Evolutionary conservation across 2,888 invertebrate species (phyloP).

Genomic region (Uloborus plumipes): DNA sequence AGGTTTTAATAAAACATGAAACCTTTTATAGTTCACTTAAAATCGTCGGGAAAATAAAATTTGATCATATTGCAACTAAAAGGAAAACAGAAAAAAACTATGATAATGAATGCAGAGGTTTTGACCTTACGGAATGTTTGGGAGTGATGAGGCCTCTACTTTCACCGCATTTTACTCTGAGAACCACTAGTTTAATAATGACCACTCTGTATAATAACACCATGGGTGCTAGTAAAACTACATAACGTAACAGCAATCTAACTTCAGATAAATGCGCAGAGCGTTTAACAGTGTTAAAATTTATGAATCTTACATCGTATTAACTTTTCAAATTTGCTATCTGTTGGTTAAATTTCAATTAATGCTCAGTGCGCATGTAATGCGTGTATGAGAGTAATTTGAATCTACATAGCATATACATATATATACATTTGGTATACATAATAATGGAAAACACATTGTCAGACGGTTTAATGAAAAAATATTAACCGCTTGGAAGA

Average conservation of each 20-base stretch:
- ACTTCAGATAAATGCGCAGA: slow-evolving; percentile 38
- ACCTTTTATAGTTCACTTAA: no score
- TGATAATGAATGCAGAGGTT: no score
- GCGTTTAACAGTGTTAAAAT: slow-evolving; percentile 59
- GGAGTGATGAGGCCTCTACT: no score
- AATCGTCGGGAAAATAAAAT: no score
- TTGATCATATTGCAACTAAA: no score
- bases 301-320: slow-evolving; percentile 43
- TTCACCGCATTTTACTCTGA: no score
- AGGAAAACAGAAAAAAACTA: no score
- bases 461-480: no score
- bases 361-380: slow-evolving; percentile 45
- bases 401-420: slow-evolving; percentile 48
- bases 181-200: slow-evolving; percentile 1
- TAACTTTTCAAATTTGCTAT: slow-evolving; percentile 12
- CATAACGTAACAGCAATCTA: slow-evolving; percentile 51
- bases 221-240: slow-evolving; percentile 37
- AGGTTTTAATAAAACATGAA: no score
- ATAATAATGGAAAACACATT: no score
- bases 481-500: no score
- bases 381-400: slow-evolving; percentile 33
- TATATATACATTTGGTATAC: slow-evolving; percentile 8
- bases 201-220: slow-evolving; percentile 30
- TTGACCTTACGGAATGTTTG: no score
- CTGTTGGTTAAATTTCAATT: slow-evolving; percentile 2